Evolutionary conservation across 2,888 invertebrate species (phyloP).

Genomic region (Timema cristinae): DNA sequence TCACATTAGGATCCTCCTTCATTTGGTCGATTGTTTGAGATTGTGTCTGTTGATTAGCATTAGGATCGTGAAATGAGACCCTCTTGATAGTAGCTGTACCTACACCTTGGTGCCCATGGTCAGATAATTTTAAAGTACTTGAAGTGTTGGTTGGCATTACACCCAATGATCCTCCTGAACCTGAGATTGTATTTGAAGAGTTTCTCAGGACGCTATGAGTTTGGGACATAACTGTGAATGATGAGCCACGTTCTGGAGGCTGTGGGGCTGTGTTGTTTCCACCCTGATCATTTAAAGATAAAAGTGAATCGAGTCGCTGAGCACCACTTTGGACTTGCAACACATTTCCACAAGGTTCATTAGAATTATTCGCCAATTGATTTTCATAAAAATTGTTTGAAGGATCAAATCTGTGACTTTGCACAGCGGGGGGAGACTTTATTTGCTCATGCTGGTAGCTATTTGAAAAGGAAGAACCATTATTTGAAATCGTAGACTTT

Average conservation of each 20-base stretch:
- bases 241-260: constrained; percentile 85
- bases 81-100: constrained; percentile 51
- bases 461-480: constrained; percentile 11
- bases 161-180: constrained; percentile 25
- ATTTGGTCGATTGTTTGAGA: constrained; percentile 50
- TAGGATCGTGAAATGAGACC: constrained; percentile 69
- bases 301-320: constrained; percentile 36
- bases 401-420: no score
- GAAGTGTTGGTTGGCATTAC: constrained; percentile 25
- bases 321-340: constrained; percentile 22
- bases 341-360: no score
- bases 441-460: constrained; percentile 16
- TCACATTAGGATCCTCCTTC: constrained; percentile 79
- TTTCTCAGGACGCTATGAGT: constrained; percentile 47
- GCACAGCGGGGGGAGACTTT: no score
- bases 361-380: no score
- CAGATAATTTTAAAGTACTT: background rate
- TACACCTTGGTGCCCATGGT: background rate
- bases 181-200: constrained; percentile 35
- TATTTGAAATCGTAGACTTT: constrained; percentile 9
- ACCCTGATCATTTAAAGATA: constrained; percentile 19
- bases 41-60: constrained; percentile 33
- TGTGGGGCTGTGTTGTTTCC: constrained; percentile 44
- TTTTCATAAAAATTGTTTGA: no score
- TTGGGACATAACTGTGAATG: constrained; percentile 80